A percentile compares a stretch with the other conserved stretches of the same genome.
Conservation (phyloP, 1,140 invertebrate species). For the Megalopta genalis region DNA sequence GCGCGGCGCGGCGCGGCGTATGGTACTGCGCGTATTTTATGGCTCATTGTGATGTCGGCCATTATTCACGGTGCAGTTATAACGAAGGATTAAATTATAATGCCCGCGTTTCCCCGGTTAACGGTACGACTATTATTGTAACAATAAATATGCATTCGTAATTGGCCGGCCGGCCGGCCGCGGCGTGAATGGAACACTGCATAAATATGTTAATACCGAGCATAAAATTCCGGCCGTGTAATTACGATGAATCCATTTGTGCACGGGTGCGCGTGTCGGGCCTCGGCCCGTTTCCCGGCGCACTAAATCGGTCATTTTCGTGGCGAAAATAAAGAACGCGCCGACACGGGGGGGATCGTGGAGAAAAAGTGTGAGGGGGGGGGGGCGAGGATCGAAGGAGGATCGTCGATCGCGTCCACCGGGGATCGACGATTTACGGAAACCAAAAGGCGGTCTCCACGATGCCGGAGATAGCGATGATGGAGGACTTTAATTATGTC, state of each 20-base stretch:
- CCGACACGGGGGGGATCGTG: too few relatives aligned
- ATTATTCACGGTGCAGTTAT: conserved; percentile 50
- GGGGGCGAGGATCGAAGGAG: too few relatives aligned
- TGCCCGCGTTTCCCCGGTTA: conserved; percentile 30
- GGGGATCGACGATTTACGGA: conserved; percentile 55
- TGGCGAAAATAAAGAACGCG: neutral
- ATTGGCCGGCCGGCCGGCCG: conserved; percentile 3
- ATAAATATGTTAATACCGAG: conserved; percentile 38
- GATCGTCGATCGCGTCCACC: neutral
- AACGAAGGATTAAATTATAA: conserved; percentile 52
- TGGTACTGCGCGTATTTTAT: conserved; percentile 39
- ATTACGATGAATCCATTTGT: conserved; percentile 26
- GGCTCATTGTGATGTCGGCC: conserved; percentile 48
- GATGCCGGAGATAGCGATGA: conserved; percentile 56
- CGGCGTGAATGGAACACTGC: conserved; percentile 27
- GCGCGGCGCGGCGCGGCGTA: conserved; percentile 1
- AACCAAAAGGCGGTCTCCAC: conserved; percentile 43
- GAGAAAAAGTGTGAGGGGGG: too few relatives aligned
- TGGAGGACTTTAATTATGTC: conserved; percentile 63
- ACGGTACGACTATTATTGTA: conserved; percentile 48
- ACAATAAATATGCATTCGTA: conserved; percentile 49
- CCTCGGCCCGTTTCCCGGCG: neutral
- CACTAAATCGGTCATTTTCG: conserved; percentile 1
- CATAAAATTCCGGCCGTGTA: conserved; percentile 14
- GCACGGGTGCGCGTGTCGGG: neutral